A percentile compares a stretch with the other conserved stretches of the same genome.
These are phyloP conservation scores for Takifugu bimaculatus DNA, from an alignment of 2,113 vertebrate species.

Conservation along the genomic window DNA sequence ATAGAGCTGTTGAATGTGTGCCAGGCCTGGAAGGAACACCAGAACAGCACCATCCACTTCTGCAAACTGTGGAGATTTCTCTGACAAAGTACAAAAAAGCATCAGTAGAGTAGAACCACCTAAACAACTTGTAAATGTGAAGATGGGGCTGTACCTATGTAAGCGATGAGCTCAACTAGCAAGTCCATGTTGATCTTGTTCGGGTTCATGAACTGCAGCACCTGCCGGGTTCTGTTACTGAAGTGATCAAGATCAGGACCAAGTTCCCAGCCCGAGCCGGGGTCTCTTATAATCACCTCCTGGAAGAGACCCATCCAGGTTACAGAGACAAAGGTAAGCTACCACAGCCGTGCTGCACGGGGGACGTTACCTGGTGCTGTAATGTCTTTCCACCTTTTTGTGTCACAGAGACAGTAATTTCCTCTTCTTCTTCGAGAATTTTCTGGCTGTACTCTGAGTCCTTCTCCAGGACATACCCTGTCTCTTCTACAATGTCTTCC, in stretches of 20 bases:
- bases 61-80: constrained; percentile 85
- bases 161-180: constrained; percentile 83
- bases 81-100: constrained; percentile 57
- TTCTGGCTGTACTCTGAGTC: constrained; percentile 95
- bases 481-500: constrained; percentile 95
- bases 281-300: constrained; percentile 80
- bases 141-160: constrained; percentile 77
- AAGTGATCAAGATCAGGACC: constrained; percentile 82
- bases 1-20: constrained; percentile 92
- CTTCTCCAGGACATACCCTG: constrained; percentile 88
- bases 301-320: constrained; percentile 41
- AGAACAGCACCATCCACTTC: constrained; percentile 85
- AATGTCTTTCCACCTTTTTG: constrained; percentile 82
- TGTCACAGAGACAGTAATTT: constrained; percentile 82
- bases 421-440: constrained; percentile 93
- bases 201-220: constrained; percentile 90
- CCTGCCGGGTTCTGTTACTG: constrained; percentile 84
- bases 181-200: constrained; percentile 96
- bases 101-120: neutral
- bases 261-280: constrained; percentile 71
- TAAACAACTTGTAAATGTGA: neutral
- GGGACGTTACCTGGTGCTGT: constrained; percentile 69
- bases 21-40: constrained; percentile 92
- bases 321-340: neutral
- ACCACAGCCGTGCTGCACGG: neutral